Evolutionary conservation across 1,140 invertebrate species (phyloP).

Genomic region (Drosophila lowei): DNA sequence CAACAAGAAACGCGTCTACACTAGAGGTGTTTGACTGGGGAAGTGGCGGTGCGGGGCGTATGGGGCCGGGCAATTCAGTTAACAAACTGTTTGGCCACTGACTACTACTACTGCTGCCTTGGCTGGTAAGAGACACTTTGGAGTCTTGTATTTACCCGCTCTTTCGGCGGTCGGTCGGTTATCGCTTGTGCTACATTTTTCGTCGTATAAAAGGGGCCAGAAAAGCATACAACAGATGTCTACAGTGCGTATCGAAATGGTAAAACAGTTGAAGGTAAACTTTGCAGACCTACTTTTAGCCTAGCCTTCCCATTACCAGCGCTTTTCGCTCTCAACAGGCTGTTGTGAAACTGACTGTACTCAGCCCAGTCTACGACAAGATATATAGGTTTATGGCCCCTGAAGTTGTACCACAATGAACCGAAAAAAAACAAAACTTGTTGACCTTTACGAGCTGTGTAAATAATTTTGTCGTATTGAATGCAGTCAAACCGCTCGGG

Average conservation of each 20-base stretch:
- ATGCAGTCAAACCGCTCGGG: slow-evolving; percentile 49
- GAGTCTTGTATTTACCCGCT: slow-evolving; percentile 51
- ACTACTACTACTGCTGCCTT: not conserved
- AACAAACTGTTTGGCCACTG: slow-evolving; percentile 34
- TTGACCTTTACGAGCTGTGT: slow-evolving; percentile 73
- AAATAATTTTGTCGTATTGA: slow-evolving; percentile 44
- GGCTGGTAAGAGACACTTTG: not conserved
- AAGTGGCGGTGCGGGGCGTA: not conserved
- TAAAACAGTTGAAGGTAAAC: not conserved
- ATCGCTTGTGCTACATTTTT: slow-evolving; percentile 59
- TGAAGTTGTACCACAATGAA: slow-evolving; percentile 38
- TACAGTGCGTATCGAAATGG: slow-evolving; percentile 29
- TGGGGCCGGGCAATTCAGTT: not conserved
- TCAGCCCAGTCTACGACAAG: not conserved
- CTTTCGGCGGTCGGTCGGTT: slow-evolving; percentile 17
- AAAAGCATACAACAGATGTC: slow-evolving; percentile 27
- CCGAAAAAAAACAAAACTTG: slow-evolving; percentile 50
- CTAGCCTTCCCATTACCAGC: too few relatives aligned
- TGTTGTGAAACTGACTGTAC: slow-evolving; percentile 34
- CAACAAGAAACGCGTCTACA: slow-evolving; percentile 4
- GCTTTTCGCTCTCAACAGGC: too few relatives aligned
- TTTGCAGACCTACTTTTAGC: not conserved
- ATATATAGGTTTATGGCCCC: slow-evolving; percentile 67
- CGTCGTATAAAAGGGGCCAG: slow-evolving; percentile 44
- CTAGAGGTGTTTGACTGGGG: too few relatives aligned